Conservation (phyloP, 1,140 invertebrate genomes). For the Diuraphis noxia region DNA sequence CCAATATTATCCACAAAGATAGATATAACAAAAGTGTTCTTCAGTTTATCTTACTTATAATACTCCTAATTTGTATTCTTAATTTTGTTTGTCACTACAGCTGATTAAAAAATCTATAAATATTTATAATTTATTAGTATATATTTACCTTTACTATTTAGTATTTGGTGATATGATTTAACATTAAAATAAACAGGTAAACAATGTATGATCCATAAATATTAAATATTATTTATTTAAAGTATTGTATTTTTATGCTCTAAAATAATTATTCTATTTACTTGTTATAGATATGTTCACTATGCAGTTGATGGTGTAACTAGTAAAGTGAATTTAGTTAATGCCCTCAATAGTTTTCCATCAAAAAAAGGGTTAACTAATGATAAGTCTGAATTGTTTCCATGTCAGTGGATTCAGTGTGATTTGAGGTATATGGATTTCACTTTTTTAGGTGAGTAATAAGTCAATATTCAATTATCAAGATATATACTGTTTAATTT, state of each 20-base stretch:
- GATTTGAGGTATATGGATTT: slow-evolving; percentile 94
- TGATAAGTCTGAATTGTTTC: slow-evolving; percentile 74
- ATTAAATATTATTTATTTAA: too few relatives aligned
- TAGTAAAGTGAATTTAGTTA: slow-evolving; percentile 41
- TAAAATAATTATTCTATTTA: not conserved
- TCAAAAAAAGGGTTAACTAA: slow-evolving; percentile 52
- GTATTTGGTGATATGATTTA: too few relatives aligned
- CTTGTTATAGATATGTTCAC: slow-evolving; percentile 79
- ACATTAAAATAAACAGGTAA: too few relatives aligned
- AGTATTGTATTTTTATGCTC: not conserved
- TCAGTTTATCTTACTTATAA: not conserved
- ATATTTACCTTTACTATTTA: too few relatives aligned
- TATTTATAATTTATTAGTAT: too few relatives aligned
- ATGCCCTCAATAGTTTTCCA: slow-evolving; percentile 19
- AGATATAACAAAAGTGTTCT: not conserved
- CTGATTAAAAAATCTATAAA: too few relatives aligned
- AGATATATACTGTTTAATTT: not conserved
- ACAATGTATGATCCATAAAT: too few relatives aligned
- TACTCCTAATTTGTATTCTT: too few relatives aligned
- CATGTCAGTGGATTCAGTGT: slow-evolving; percentile 96
- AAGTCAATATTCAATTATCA: not conserved
- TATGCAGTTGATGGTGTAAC: slow-evolving; percentile 78
- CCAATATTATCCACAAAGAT: not conserved
- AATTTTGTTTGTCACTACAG: too few relatives aligned
- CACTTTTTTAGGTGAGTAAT: slow-evolving; percentile 78